Evolutionary conservation across 2,113 vertebrate species (phyloP).

Genomic region (Gambusia affinis): DNA sequence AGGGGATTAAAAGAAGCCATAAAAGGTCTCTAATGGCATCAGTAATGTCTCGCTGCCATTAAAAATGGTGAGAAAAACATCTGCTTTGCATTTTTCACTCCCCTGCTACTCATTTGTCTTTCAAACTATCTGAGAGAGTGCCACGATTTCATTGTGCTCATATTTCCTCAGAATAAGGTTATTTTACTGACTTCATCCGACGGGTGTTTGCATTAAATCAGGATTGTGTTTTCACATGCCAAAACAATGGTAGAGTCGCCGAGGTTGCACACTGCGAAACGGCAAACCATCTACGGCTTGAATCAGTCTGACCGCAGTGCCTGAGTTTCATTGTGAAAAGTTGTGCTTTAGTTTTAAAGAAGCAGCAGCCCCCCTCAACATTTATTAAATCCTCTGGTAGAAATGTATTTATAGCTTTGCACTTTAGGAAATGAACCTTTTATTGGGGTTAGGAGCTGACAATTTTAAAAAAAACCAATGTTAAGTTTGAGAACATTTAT

Average conservation of each 20-base stretch:
- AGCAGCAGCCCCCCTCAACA: background rate
- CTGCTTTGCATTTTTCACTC: constrained; percentile 83
- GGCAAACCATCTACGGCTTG: background rate
- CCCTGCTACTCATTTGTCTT: constrained; percentile 78
- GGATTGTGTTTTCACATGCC: constrained; percentile 20
- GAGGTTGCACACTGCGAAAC: constrained; percentile 3
- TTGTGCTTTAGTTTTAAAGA: background rate
- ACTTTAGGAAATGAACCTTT: background rate
- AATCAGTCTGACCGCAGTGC: background rate
- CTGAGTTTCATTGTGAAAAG: constrained; percentile 10
- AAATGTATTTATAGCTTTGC: background rate
- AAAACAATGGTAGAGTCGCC: constrained; percentile 24
- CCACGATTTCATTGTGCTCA: constrained; percentile 63
- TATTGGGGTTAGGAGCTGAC: background rate
- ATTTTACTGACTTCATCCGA: constrained; percentile 55
- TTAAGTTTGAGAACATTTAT: no score
- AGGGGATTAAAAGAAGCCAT: constrained; percentile 94
- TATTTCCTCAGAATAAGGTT: constrained; percentile 55
- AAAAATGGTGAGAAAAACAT: constrained; percentile 81
- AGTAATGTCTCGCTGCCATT: constrained; percentile 87
- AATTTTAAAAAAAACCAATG: background rate
- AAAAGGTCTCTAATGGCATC: constrained; percentile 95
- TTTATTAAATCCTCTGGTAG: background rate
- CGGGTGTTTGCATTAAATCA: constrained; percentile 28
- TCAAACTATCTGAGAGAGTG: constrained; percentile 66